These are phyloP conservation scores for Cacatua alba DNA, from an alignment of 2,113 vertebrate species.

Conservation along the genomic window DNA sequence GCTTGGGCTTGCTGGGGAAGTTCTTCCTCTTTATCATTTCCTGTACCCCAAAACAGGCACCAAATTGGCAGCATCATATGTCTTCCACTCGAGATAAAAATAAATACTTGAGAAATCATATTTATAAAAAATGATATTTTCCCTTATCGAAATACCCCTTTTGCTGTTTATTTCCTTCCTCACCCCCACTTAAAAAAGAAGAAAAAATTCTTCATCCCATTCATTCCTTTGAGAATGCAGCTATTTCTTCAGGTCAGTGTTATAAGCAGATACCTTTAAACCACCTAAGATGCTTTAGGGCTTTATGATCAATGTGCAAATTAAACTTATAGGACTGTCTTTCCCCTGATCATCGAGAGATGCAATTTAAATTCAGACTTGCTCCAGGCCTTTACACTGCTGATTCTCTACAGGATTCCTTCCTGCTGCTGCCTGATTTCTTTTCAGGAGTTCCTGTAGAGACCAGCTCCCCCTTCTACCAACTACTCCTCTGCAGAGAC, in stretches of 20 bases:
- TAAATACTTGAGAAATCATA: background rate
- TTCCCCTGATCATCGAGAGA: background rate
- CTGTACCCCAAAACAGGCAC: background rate
- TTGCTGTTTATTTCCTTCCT: background rate
- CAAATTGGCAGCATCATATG: background rate
- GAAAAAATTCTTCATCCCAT: background rate
- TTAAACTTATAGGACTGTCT: background rate
- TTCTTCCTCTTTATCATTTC: background rate
- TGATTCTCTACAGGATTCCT: background rate
- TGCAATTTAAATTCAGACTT: background rate
- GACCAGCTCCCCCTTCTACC: background rate
- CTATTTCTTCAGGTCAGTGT: background rate
- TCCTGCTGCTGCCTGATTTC: background rate
- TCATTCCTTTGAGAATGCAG: background rate
- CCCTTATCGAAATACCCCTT: background rate
- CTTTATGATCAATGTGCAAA: background rate
- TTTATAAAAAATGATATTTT: background rate
- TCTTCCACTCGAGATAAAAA: background rate
- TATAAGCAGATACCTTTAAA: background rate
- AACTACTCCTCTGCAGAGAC: background rate
- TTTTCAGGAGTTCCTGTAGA: background rate
- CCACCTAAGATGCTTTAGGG: background rate
- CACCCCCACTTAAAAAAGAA: background rate
- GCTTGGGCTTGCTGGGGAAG: background rate
- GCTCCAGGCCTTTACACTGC: background rate